These are phyloP conservation scores for Schizothorax lantsangensis DNA, from an alignment of 2,797 vertebrate species.

Conservation along the genomic window DNA sequence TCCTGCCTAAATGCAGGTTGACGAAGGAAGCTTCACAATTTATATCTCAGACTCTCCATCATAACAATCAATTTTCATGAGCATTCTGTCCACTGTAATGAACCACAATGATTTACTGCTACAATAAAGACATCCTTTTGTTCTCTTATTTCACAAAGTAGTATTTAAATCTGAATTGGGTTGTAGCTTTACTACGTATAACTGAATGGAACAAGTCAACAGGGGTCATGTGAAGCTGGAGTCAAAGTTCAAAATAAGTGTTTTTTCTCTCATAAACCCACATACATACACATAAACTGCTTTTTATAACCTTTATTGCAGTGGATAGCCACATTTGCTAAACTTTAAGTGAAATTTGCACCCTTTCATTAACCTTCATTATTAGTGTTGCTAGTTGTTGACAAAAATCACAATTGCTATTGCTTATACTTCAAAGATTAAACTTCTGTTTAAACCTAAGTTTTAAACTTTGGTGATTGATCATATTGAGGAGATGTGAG, in stretches of 20 bases:
- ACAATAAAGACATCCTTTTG: conserved; percentile 2
- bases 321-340: conserved; percentile 41
- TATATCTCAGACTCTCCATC: conserved; percentile 36
- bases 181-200: neutral
- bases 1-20: conserved; percentile 65
- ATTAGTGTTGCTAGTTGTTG: neutral
- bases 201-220: conserved; percentile 19
- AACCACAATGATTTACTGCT: neutral
- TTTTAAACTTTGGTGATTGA: neutral
- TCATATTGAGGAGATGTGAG: too few relatives aligned
- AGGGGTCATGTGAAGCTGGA: conserved; percentile 54
- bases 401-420: neutral
- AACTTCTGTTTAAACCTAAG: neutral
- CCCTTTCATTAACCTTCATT: neutral
- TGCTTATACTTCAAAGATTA: neutral
- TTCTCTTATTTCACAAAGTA: neutral
- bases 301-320: conserved; percentile 77
- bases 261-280: conserved; percentile 66
- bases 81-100: conserved; percentile 6
- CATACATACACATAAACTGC: conserved; percentile 55
- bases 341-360: conserved; percentile 18
- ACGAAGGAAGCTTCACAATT: neutral
- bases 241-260: conserved; percentile 39
- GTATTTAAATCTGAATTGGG: neutral
- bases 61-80: neutral